Conservation (phyloP, 2,113 vertebrate genomes). For the Nesospiza acunhae region DNA sequence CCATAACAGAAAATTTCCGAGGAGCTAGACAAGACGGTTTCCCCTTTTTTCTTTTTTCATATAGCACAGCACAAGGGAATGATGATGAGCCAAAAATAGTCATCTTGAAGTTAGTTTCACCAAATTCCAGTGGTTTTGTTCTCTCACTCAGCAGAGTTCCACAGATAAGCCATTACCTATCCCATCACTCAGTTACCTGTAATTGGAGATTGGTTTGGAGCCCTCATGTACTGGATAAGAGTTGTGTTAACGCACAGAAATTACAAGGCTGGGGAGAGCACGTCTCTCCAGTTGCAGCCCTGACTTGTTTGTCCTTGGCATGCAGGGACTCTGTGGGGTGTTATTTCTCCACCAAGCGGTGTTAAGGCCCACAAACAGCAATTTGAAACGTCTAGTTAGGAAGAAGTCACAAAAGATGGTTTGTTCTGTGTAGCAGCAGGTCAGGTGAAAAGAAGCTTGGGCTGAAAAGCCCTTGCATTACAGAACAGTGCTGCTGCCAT, state of each 20-base stretch:
- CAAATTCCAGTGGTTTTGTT: not conserved
- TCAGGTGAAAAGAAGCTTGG: not conserved
- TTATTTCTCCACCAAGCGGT: not conserved
- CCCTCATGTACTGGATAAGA: fast-evolving
- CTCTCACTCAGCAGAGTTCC: not conserved
- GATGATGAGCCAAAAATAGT: not conserved
- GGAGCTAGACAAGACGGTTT: not conserved
- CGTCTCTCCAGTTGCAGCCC: not conserved
- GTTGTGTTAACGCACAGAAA: not conserved
- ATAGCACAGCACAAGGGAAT: not conserved
- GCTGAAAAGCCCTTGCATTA: fast-evolving
- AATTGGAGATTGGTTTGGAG: not conserved
- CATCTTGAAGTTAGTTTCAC: not conserved
- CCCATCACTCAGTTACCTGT: not conserved
- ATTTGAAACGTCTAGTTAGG: not conserved
- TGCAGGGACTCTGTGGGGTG: not conserved
- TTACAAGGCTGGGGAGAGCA: fast-evolving
- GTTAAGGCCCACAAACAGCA: not conserved
- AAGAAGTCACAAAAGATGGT: not conserved
- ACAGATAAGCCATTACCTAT: not conserved
- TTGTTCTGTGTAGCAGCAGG: not conserved
- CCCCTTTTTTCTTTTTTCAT: not conserved
- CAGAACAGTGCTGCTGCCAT: fast-evolving
- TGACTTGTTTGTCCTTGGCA: not conserved
- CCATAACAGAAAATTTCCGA: not conserved